Base-by-base conservation (phyloP, 1,140 invertebrate genomes). In the Drosophila sp. region DNA sequence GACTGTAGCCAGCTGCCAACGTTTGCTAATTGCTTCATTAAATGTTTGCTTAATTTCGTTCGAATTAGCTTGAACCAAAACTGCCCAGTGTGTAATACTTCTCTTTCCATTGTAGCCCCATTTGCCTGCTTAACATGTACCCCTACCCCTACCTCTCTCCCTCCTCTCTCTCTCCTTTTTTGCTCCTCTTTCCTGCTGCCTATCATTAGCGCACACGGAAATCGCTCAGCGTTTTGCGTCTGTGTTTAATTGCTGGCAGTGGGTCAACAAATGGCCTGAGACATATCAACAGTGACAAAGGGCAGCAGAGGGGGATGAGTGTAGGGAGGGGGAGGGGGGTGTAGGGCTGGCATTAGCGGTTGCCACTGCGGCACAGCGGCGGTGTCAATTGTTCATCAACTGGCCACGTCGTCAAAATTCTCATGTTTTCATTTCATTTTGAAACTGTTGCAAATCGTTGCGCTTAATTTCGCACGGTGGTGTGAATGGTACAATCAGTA, bases 31-130 rank as follows among this genome's bases (percentile, higher is more conserved):
- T 89, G 79, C 79, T 89, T 89, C 83, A 89, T 89, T 89, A 89
- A 89, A 89, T 89, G 83, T 83, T 89, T 89, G 83, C 83, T 81
- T 89, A 83, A 89, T 89, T 89, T 89, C 83, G 73, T 89, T 83
- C 83, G 80, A 89, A 89, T 89, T 89, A 89, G 83, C 83, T 81
- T 62, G 54, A 66, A 51, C 46, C 48, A 50, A 66, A 62, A 62
- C 36, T 69, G 66, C 38, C 66, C 38, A 62, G 18, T 46, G 51
- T n/a, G 36, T 40, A 54, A 34, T 38, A 11, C 5, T 21, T 4
- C 32, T 9, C 11, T 8, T 16, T 29, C 27, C n/a, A 21, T 13
- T 51, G 14, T 6, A 29, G 2, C 41, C 2, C 41, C 4, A 5
- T 5, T 14, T 38, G 36, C 36, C 36, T 32, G 48, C 27, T 51